Conservation (phyloP, 2,113 vertebrate genomes). For the Tetrao urogallus region DNA sequence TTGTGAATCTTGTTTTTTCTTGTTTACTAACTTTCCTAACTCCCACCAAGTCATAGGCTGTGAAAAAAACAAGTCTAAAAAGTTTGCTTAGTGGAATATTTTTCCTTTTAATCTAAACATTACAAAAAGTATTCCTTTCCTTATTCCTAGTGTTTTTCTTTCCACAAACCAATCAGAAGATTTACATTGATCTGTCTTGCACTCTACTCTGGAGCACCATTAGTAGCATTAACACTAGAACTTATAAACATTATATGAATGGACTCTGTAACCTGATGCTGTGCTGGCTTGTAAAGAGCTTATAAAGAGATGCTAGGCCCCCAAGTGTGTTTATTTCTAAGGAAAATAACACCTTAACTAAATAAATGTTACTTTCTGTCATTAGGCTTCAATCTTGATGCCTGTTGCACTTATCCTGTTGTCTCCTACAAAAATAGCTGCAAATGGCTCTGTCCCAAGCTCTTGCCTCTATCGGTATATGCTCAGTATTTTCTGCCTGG, state of each 20-base stretch:
- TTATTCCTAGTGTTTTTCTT: conserved; percentile 8
- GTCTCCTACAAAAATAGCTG: not conserved
- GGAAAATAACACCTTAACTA: conserved; percentile 49
- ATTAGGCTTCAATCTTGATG: not conserved
- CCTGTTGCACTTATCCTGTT: not conserved
- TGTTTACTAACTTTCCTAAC: not conserved
- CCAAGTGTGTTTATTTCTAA: conserved; percentile 56
- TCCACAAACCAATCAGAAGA: not conserved
- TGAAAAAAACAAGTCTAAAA: not conserved
- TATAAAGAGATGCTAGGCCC: conserved; percentile 36
- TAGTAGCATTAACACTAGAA: conserved; percentile 38
- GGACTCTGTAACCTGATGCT: conserved; percentile 48
- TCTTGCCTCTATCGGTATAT: not conserved
- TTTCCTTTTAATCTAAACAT: not conserved
- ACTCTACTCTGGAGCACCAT: not conserved
- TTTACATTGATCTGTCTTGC: conserved; percentile 16
- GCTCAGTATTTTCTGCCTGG: not conserved
- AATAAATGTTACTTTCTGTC: conserved; percentile 42
- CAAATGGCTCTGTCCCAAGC: not conserved
- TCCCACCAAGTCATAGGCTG: not conserved
- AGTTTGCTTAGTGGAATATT: not conserved
- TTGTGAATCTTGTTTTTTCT: not conserved
- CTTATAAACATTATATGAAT: conserved; percentile 44
- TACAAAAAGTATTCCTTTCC: not conserved
- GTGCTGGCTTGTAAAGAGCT: conserved; percentile 50